Percentiles rank a stretch among this genome's conserved stretches.
Conservation (phyloP, 1,140 invertebrate genomes). For the Drosophila ambigua region DNA sequence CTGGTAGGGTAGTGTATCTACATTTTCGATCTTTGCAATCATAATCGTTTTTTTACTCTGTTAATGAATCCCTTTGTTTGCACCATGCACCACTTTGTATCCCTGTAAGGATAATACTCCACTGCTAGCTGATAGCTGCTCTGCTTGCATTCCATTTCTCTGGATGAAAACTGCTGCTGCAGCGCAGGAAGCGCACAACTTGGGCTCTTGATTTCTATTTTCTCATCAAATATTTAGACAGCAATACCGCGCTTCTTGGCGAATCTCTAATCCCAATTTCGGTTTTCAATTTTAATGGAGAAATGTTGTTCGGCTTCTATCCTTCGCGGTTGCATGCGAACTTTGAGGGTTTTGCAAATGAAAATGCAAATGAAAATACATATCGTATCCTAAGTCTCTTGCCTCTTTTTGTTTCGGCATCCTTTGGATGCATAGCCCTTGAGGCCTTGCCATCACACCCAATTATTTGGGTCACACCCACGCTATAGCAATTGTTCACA, state of each 20-base stretch:
- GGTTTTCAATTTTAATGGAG: conserved; percentile 25
- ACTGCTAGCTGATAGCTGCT: too few relatives aligned
- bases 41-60: conserved; percentile 74
- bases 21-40: conserved; percentile 8
- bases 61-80: conserved; percentile 79
- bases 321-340: conserved; percentile 15
- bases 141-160: too few relatives aligned
- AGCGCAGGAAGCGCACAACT: too few relatives aligned
- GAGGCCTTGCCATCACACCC: conserved; percentile 17
- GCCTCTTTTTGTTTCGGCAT: conserved; percentile 4
- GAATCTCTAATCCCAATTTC: conserved; percentile 16
- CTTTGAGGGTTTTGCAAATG: conserved; percentile 44
- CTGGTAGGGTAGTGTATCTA: too few relatives aligned
- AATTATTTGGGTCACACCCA: conserved; percentile 23
- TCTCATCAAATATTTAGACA: conserved; percentile 59
- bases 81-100: conserved; percentile 34
- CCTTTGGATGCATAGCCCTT: conserved; percentile 40
- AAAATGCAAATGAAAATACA: conserved; percentile 42
- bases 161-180: too few relatives aligned
- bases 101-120: background rate
- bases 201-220: conserved; percentile 34
- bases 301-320: conserved; percentile 10
- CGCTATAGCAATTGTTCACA: conserved; percentile 1
- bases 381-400: conserved; percentile 5
- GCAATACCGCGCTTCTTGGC: conserved; percentile 19